phyloP scores from a whole-genome alignment of 2,113 vertebrate species.

The Montifringilla adamsi region DNA sequence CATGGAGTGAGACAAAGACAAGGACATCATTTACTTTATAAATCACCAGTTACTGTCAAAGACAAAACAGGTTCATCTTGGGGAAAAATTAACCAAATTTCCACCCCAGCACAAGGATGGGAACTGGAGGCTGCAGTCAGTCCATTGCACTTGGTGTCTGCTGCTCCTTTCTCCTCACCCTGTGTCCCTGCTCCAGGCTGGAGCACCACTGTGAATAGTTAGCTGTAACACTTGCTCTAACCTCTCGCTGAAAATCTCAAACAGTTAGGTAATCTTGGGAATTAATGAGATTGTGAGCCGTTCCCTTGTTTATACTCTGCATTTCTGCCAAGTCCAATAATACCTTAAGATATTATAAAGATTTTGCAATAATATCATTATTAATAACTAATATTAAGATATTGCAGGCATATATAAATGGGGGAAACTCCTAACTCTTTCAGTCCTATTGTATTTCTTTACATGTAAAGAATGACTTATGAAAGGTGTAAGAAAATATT shows the following conservation, averaged over 20 bases:
- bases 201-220: background rate
- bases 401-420: background rate
- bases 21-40: background rate
- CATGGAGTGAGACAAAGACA: background rate
- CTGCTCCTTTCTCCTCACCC: background rate
- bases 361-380: background rate
- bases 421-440: fast-evolving
- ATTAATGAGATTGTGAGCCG: background rate
- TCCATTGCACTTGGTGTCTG: background rate
- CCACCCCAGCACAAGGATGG: fast-evolving
- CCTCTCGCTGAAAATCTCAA: background rate
- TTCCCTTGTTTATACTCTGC: background rate
- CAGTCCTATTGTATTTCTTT: background rate
- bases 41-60: background rate
- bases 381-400: background rate
- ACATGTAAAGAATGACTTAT: background rate
- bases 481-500: background rate
- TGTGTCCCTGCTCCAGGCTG: background rate
- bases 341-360: background rate
- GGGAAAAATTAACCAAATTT: background rate
- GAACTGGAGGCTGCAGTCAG: fast-evolving
- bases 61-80: background rate
- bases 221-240: background rate
- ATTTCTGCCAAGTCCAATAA: background rate
- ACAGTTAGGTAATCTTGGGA: background rate